Percentiles rank a stretch among this genome's conserved stretches.
Conservation (phyloP, 1,140 invertebrate genomes). For the Penaeus vannamei region DNA sequence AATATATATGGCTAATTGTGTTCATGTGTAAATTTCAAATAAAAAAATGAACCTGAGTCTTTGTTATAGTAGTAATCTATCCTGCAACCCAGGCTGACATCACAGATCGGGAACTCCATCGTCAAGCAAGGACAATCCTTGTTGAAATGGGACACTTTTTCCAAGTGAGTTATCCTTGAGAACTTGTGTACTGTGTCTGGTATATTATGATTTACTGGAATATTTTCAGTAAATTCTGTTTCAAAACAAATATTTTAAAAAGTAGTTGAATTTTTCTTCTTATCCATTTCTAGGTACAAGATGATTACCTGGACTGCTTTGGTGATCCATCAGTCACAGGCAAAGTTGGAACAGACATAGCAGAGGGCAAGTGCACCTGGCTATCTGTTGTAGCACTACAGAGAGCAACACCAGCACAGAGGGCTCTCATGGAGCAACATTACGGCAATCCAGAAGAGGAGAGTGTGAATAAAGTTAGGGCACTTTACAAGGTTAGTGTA, state of each 20-base stretch:
- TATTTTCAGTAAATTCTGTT: background rate
- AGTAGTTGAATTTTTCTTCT: background rate
- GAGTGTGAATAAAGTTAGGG: slow-evolving; percentile 55
- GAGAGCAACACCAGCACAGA: slow-evolving; percentile 81
- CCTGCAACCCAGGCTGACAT: slow-evolving; percentile 76
- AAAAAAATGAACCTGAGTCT: slow-evolving; percentile 2
- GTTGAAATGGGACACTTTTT: slow-evolving; percentile 97
- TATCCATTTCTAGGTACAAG: slow-evolving; percentile 70
- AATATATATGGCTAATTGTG: no score
- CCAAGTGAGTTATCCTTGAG: slow-evolving; percentile 78
- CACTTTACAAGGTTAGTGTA: slow-evolving; percentile 60
- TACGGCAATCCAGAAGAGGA: slow-evolving; percentile 55
- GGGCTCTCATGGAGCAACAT: slow-evolving; percentile 64
- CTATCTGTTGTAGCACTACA: slow-evolving; percentile 90
- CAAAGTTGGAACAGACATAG: slow-evolving; percentile 93
- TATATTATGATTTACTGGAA: no score
- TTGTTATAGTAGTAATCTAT: background rate
- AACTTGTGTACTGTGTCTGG: no score
- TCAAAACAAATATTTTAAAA: no score
- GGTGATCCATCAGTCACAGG: slow-evolving; percentile 88
- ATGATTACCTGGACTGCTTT: slow-evolving; percentile 96
- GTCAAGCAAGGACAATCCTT: slow-evolving; percentile 89
- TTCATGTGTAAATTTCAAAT: background rate
- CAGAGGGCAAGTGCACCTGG: slow-evolving; percentile 98
- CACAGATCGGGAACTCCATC: slow-evolving; percentile 84